phyloP scores from a whole-genome alignment of 1,140 invertebrate species.

The Panulirus ornatus region DNA sequence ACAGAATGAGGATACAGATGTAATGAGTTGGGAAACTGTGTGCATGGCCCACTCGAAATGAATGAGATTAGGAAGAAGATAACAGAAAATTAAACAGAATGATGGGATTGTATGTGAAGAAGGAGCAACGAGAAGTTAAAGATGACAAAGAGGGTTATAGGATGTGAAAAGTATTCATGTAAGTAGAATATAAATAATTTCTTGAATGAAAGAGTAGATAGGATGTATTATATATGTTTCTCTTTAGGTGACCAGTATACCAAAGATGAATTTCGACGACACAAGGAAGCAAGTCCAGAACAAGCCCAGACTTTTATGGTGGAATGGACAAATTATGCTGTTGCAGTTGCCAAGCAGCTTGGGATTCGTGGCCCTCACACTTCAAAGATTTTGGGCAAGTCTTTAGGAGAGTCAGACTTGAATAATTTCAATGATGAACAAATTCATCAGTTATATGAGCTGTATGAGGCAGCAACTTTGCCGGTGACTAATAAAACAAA shows the following conservation, averaged over 20 bases:
- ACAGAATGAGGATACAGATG: too few species aligned
- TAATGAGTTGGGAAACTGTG: too few species aligned
- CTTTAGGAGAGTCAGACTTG: slow-evolving; percentile 83
- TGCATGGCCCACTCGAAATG: too few species aligned
- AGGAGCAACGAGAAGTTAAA: too few species aligned
- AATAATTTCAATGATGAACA: slow-evolving; percentile 89
- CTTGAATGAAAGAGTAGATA: too few species aligned
- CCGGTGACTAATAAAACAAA: background rate
- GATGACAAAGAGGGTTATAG: too few species aligned
- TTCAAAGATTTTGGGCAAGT: slow-evolving; percentile 81
- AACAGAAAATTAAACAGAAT: too few species aligned
- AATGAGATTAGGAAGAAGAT: too few species aligned
- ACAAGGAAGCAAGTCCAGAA: slow-evolving; percentile 86
- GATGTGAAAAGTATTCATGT: too few species aligned
- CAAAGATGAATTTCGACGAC: slow-evolving; percentile 91
- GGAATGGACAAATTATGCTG: slow-evolving; percentile 93
- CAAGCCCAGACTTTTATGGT: slow-evolving; percentile 89
- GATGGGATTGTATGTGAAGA: too few species aligned
- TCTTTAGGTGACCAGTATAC: slow-evolving; percentile 87
- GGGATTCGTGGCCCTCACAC: slow-evolving; percentile 82
- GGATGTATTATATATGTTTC: too few species aligned
- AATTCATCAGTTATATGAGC: slow-evolving; percentile 88
- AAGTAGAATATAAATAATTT: too few species aligned
- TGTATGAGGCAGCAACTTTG: slow-evolving; percentile 79
- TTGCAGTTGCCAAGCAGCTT: slow-evolving; percentile 85